Conservation (phyloP, 2,797 vertebrate species). For the Gadopsis marmoratus region DNA sequence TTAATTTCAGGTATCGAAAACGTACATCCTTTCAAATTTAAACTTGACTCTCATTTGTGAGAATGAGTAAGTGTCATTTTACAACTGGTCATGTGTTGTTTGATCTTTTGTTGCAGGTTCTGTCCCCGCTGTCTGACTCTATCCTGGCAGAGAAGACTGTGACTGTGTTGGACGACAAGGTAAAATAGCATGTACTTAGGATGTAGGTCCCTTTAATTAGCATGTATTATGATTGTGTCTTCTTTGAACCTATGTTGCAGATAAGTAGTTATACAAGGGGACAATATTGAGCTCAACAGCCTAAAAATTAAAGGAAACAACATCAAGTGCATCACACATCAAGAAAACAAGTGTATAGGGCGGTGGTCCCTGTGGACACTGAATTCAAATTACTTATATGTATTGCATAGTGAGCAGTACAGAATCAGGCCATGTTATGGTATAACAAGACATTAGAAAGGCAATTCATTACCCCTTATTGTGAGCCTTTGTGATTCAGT, state of each 20-base stretch:
- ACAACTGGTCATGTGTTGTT: neutral
- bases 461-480: too few species aligned
- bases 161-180: constrained; percentile 92
- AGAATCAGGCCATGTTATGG: neutral
- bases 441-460: neutral
- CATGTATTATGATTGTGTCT: neutral
- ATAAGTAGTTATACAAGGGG: neutral
- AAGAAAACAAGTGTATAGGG: constrained; percentile 4
- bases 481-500: neutral
- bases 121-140: constrained; percentile 95
- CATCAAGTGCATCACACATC: neutral
- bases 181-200: constrained; percentile 27
- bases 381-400: neutral
- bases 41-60: neutral
- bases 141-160: constrained; percentile 98
- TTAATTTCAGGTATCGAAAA: neutral
- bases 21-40: neutral
- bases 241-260: constrained; percentile 1
- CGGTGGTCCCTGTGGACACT: neutral
- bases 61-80: neutral
- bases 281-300: neutral
- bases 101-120: constrained; percentile 83
- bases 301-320: neutral
- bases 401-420: neutral
- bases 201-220: neutral